Evolutionary conservation across 2,113 vertebrate species (phyloP), one percentile per base, ranked within the genome.

Genomic region (Harpagus bidentatus): DNA sequence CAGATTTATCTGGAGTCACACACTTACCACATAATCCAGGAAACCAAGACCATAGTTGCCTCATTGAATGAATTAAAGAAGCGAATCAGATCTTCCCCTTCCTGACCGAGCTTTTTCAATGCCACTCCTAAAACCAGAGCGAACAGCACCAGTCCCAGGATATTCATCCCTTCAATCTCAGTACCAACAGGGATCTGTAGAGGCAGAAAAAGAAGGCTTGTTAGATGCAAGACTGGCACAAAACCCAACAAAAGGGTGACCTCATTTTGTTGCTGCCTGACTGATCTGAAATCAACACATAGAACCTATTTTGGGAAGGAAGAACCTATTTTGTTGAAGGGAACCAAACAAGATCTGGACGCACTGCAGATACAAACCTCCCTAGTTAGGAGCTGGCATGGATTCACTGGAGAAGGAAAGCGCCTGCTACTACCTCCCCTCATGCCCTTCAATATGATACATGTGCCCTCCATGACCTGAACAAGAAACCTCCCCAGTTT

Each of bases 21-120:
- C 40, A 98, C 99, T 98, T 86, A 99, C 99, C 99, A 99, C 99
- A 99, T 99, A 96, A 99, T 99, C 99, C 99, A 99, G 11, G 99
- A 99, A 70, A 99, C 99, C 92, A 99, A 97, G 82, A 99, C 99
- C 99, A 99, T 99, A 2, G 99, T 99, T 21, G 99, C 99, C 92
- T 99, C 99, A 11, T 99, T 99, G 97, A 99, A 99, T 6, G 99
- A 98, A 36, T 98, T 99, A 97, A 99, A 99, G 98, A 99, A 99
- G n/a, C 99, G 98, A 81, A 99, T 99, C 22, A 99, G 99, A 78
- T 99, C 99, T 94, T 99, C 99, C 70, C 99, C 99, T 96, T 99
- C 99, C 0, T 90, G 92, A 62, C 99, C 99, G 34, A 99, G 98
- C 88, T 99, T 99, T 95, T 98, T 99, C 88, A 99, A 97, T 0